Conservation (phyloP, 2,797 vertebrate species). For the Mormyrus hasselquistii region DNA sequence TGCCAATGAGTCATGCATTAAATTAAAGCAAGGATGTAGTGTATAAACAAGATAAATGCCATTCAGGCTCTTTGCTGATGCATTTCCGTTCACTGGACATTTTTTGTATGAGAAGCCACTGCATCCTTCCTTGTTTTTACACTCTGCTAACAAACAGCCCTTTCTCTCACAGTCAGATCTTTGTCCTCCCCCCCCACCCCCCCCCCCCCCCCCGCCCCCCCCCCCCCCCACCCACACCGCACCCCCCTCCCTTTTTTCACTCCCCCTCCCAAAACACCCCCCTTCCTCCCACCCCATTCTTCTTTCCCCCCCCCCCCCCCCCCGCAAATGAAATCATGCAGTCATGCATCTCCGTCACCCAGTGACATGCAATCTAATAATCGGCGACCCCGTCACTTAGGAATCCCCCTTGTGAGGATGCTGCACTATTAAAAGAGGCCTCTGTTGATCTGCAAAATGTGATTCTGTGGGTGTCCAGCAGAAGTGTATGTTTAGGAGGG, state of each 20-base stretch:
- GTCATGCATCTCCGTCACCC: conserved; percentile 25
- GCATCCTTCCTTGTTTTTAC: not conserved
- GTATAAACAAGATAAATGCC: not conserved
- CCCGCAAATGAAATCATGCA: conserved; percentile 14
- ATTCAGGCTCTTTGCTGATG: not conserved
- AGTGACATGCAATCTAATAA: conserved; percentile 37
- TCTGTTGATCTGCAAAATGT: conserved; percentile 40
- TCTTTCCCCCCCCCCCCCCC: not conserved
- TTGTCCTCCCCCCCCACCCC: too few species aligned
- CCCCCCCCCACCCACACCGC: too few species aligned
- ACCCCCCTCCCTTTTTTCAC: too few species aligned
- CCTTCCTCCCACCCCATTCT: too few species aligned
- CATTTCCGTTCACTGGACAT: not conserved
- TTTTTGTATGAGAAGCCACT: not conserved
- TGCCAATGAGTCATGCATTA: not conserved
- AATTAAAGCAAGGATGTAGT: not conserved
- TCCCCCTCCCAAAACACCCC: too few species aligned
- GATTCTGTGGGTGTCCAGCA: conserved; percentile 43
- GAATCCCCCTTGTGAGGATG: conserved; percentile 47
- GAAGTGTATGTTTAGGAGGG: conserved; percentile 19
- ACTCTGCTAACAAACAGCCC: not conserved
- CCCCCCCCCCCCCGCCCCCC: not conserved
- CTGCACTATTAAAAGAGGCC: conserved; percentile 48
- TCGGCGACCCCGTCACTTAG: conserved; percentile 16
- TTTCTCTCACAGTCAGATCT: not conserved